Conservation (phyloP, 1,140 invertebrate species). For the Grapholita molesta region DNA sequence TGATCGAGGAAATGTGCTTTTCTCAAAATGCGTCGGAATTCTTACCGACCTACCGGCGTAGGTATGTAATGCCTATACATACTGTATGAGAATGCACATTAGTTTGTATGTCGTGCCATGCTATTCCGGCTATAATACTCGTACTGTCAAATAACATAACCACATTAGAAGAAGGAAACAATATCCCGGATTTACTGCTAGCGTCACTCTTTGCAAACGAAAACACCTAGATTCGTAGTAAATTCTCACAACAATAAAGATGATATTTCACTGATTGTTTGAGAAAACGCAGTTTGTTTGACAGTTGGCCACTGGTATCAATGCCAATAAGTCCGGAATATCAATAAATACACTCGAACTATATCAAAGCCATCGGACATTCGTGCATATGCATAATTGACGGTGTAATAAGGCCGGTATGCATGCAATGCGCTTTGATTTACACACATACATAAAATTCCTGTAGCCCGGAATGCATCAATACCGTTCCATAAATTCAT, state of each 20-base stretch:
- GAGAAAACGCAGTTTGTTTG: not conserved
- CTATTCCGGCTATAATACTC: too few relatives aligned
- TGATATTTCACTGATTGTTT: not conserved
- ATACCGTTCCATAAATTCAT: slow-evolving; percentile 15
- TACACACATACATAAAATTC: slow-evolving; percentile 11
- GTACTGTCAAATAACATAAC: too few relatives aligned
- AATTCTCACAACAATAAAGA: not conserved
- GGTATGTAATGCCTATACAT: too few relatives aligned
- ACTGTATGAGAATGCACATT: too few relatives aligned
- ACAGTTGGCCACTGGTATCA: not conserved
- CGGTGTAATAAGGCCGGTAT: slow-evolving; percentile 2
- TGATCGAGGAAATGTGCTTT: too few relatives aligned
- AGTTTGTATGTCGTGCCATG: too few relatives aligned
- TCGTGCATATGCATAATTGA: slow-evolving; percentile 14
- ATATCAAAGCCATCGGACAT: slow-evolving; percentile 12
- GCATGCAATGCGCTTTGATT: slow-evolving; percentile 14
- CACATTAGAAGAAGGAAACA: not conserved
- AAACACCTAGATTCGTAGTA: not conserved
- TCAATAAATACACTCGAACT: not conserved
- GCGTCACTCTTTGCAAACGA: not conserved
- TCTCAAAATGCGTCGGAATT: too few relatives aligned
- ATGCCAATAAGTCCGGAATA: not conserved
- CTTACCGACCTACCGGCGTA: too few relatives aligned
- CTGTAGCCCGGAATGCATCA: slow-evolving; percentile 1
- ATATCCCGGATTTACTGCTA: not conserved